Conservation (phyloP, 2,797 vertebrate species). For the Sarcophilus harrisii region DNA sequence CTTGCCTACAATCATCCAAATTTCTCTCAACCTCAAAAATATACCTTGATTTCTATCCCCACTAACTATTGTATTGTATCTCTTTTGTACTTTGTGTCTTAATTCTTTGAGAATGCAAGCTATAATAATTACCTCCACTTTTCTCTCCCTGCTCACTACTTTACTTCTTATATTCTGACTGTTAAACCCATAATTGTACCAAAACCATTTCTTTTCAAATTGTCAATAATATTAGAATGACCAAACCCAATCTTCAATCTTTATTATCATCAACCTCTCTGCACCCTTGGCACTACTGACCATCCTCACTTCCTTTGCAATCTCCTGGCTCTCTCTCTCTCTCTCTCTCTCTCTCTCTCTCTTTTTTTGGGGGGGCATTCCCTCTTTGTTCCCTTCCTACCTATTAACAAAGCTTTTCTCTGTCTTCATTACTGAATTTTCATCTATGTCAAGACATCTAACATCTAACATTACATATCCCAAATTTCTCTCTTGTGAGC, state of each 20-base stretch:
- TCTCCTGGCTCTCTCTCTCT: neutral
- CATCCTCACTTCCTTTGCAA: neutral
- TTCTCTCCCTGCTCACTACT: too few relatives aligned
- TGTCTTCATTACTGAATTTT: neutral
- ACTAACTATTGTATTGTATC: too few relatives aligned
- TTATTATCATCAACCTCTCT: neutral
- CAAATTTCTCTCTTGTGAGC: neutral
- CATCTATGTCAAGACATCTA: neutral
- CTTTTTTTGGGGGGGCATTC: neutral
- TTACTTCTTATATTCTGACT: too few relatives aligned
- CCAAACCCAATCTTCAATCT: fast-evolving
- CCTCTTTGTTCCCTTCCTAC: neutral
- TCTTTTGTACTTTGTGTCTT: too few relatives aligned
- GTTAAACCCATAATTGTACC: neutral
- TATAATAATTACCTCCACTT: too few relatives aligned
- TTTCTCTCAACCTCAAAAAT: too few relatives aligned
- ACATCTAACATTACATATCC: neutral
- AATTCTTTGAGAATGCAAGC: too few relatives aligned
- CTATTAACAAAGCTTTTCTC: neutral
- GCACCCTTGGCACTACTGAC: neutral
- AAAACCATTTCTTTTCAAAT: neutral
- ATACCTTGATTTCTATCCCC: too few relatives aligned
- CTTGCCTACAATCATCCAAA: too few relatives aligned
- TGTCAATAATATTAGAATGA: neutral
- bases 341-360: too few relatives aligned